phyloP scores from a whole-genome alignment of 1,140 invertebrate species.

The Megathymus violae region DNA sequence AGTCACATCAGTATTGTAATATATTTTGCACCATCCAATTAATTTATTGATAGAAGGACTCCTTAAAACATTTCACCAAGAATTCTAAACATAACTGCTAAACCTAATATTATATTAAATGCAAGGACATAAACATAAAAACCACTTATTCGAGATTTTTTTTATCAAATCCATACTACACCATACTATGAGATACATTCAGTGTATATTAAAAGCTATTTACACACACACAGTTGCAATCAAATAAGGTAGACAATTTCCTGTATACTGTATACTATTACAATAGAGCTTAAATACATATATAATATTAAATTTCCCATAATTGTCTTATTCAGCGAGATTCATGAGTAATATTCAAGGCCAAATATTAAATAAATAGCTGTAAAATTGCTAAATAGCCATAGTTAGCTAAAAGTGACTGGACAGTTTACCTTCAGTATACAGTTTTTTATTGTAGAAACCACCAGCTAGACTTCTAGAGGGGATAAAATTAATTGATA shows the following conservation, averaged over 20 bases:
- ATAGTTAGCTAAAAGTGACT: background rate
- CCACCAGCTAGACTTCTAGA: slow-evolving; percentile 8
- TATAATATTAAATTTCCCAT: no score
- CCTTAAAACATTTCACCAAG: no score
- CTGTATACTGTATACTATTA: no score
- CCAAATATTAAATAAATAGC: no score
- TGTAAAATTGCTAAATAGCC: background rate
- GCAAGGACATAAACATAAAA: slow-evolving; percentile 8
- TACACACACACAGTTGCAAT: slow-evolving; percentile 19
- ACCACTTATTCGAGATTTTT: slow-evolving; percentile 14
- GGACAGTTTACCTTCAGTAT: background rate
- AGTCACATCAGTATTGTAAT: no score
- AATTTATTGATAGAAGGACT: no score
- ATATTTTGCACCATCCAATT: no score
- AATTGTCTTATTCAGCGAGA: no score
- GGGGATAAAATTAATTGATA: background rate
- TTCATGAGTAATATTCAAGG: no score
- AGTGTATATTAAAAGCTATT: slow-evolving; percentile 21
- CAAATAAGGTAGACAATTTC: slow-evolving; percentile 7
- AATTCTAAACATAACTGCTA: background rate
- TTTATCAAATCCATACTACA: slow-evolving; percentile 17
- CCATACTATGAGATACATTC: slow-evolving; percentile 6
- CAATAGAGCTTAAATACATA: no score
- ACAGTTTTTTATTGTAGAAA: background rate
- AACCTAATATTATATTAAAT: slow-evolving; percentile 4